A percentile compares a stretch with the other conserved stretches of the same genome.
phyloP scores from a whole-genome alignment of 1,140 invertebrate species.

The Musca vetustissima region DNA sequence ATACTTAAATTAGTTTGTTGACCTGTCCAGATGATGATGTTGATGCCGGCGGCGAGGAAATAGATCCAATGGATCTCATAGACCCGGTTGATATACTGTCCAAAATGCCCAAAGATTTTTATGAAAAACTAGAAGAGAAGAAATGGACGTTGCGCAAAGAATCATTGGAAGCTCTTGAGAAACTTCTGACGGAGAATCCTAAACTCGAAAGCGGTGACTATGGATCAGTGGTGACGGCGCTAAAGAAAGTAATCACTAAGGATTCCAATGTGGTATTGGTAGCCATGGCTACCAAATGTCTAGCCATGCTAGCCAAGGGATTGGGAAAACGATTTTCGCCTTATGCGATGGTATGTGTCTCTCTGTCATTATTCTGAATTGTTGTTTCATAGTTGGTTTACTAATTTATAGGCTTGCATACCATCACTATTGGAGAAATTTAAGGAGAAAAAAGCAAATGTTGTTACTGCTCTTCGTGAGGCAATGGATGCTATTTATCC shows the following conservation, averaged over 20 bases:
- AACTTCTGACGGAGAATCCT: slow-evolving; percentile 75
- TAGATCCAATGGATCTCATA: slow-evolving; percentile 89
- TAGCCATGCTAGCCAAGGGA: slow-evolving; percentile 81
- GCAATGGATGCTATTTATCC: slow-evolving; percentile 90
- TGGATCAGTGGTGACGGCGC: slow-evolving; percentile 79
- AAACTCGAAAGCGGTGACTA: slow-evolving; percentile 92
- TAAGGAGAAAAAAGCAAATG: slow-evolving; percentile 94
- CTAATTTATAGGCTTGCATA: slow-evolving; percentile 63
- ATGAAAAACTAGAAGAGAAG: slow-evolving; percentile 92
- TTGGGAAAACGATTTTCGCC: slow-evolving; percentile 85
- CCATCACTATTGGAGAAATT: slow-evolving; percentile 91
- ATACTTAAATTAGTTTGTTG: no score
- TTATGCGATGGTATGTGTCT: slow-evolving; percentile 70
- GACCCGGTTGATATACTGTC: slow-evolving; percentile 91
- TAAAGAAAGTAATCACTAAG: slow-evolving; percentile 93
- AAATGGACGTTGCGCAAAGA: slow-evolving; percentile 98
- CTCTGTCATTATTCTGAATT: not conserved
- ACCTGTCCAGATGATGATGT: slow-evolving; percentile 54
- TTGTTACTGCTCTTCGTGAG: slow-evolving; percentile 82
- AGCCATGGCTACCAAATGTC: slow-evolving; percentile 80
- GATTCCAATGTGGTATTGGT: slow-evolving; percentile 96
- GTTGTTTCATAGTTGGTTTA: not conserved
- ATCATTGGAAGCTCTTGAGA: slow-evolving; percentile 78
- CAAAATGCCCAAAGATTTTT: slow-evolving; percentile 94
- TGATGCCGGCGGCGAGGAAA: slow-evolving; percentile 65